These are phyloP conservation scores for Leptosomus discolor DNA, from an alignment of 2,113 vertebrate genomes.

Conservation along the genomic window DNA sequence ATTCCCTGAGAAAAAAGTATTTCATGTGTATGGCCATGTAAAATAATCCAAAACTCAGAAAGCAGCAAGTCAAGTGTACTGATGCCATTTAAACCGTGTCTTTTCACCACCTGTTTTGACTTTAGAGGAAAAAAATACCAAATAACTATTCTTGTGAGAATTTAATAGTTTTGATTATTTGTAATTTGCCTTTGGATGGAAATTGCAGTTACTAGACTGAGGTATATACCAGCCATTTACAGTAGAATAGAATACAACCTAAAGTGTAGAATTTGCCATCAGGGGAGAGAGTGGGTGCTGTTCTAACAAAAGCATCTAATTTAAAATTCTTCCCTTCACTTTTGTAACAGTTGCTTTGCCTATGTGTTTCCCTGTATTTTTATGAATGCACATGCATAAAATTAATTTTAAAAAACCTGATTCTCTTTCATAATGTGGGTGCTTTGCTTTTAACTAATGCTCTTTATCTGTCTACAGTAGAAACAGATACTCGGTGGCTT, in stretches of 20 bases:
- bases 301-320: constrained; percentile 22
- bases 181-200: not conserved
- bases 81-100: not conserved
- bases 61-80: not conserved
- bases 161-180: not conserved
- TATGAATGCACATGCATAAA: not conserved
- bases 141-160: not conserved
- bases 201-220: not conserved
- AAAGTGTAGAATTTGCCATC: not conserved
- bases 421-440: not conserved
- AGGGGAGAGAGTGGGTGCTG: constrained; percentile 23
- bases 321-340: constrained; percentile 8
- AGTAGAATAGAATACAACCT: not conserved
- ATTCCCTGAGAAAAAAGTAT: not conserved
- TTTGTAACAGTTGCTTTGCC: not conserved
- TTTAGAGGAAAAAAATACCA: not conserved
- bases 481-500: constrained; percentile 93
- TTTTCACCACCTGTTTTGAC: not conserved
- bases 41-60: not conserved
- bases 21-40: not conserved
- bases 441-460: not conserved
- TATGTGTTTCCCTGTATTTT: not conserved
- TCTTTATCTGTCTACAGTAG: constrained; percentile 71
- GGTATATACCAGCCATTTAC: not conserved
- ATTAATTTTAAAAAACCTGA: not conserved